Conservation (phyloP, 2,888 invertebrate genomes). For the Folsomia manolachei region DNA sequence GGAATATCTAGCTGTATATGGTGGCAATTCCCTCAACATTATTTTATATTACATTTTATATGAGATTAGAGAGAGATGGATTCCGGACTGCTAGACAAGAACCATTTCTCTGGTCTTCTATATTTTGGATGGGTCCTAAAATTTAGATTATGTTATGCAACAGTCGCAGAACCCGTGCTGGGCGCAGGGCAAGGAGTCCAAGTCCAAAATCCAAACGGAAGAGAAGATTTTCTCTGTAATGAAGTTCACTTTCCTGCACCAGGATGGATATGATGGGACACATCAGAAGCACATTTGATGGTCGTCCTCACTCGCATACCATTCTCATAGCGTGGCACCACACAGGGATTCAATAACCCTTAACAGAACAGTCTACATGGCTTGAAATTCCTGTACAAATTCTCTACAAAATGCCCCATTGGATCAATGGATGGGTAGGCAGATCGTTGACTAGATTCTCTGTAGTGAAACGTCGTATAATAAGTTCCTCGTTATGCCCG, state of each 20-base stretch:
- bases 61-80: background rate
- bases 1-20: background rate
- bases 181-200: background rate
- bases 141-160: background rate
- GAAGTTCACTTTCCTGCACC: background rate
- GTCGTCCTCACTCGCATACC: too few relatives aligned
- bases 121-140: background rate
- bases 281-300: background rate
- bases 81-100: background rate
- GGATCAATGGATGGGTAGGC: background rate
- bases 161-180: background rate
- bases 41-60: background rate
- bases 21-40: constrained; percentile 3
- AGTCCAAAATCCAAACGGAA: background rate
- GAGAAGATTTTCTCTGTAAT: background rate
- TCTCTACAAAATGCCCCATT: constrained; percentile 7
- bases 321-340: background rate
- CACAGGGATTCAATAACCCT: constrained; percentile 2
- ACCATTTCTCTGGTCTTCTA: background rate
- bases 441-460: background rate
- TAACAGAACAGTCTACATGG: background rate
- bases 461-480: too few relatives aligned
- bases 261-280: background rate
- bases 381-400: constrained; percentile 2
- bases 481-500: background rate